Evolutionary conservation across 2,888 invertebrate species (phyloP), one percentile per base, ranked within the genome.

Genomic region (Microplitis deprimator): DNA sequence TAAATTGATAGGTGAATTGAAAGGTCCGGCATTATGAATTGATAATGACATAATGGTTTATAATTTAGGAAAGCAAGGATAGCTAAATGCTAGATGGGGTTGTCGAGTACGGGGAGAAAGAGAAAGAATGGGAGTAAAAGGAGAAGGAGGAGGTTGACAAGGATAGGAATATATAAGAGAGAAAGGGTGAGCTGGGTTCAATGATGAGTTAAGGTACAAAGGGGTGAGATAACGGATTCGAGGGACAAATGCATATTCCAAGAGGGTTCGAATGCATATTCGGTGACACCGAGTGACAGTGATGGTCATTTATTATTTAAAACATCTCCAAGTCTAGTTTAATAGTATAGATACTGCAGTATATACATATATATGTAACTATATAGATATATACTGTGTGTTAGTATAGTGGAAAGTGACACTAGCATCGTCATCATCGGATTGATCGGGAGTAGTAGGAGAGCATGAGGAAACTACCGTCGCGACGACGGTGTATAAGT

Each of bases 291-390:
- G 64, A 73, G 41, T 68, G 79, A 79, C 79, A 79, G 67, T 75
- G 79, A 79, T 39, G 79, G 41, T 41, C 16, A 38, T 77, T 77
- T 75, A 75, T 77, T 79, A 79, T 79, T 79, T 77, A 77, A 72
- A 20, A 40, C 40, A 7, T 62, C 50, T 50, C 50, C 50, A 50
- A 50, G 50, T 50, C 50, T 16, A 10, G 69, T 29, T 29, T 29
- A 29, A 29, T 29, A 29, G 29, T 29, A 29, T 29, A 29, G 29
- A 4, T 29, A 29, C 29, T 29, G 29, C 29, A 59, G 64, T 62
- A 29, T 62, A 60, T 61, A 29, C 39, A 71, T 60, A 50, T 20
- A 61, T 62, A 41, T 72, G 72, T 40, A 38, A 64, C 6, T 39
- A 6, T 40, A 64, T 13, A 17, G 72, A 61, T 50, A 50, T 50